Base-by-base conservation (phyloP, 2,797 vertebrate species). In the Clarias laeviceps region DNA sequence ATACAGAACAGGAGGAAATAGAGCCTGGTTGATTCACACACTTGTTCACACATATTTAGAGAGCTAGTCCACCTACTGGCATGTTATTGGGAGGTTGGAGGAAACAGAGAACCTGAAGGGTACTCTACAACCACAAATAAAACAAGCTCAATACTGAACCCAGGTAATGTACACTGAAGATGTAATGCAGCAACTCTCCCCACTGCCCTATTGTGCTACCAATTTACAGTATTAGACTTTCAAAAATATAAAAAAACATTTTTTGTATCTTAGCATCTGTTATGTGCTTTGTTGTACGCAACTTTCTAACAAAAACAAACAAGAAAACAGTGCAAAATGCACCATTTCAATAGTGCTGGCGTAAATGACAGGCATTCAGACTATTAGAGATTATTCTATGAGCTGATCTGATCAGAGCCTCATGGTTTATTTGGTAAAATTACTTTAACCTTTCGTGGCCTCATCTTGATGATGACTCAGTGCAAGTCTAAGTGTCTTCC, bases 351-450 rank as follows among this genome's bases (percentile, higher is more conserved):
- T 50, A 73, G 27, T 1, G 64, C 68, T 68, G 64, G 54, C 34
- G 27, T 69, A 69, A 69, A 82, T 82, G 18, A 69, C 37, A 61
- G 81, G 7, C 45, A 78, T 72, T 70, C 54, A n/a, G 15, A 69
- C 3, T 5, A 6, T 59, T 59, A n/a, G 24, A 78, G 65, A 50
- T 86, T 82, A 82, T 70, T 70, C 54, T 72, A 61, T 20, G 14
- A 79, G 80, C 74, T 77, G 66, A 78, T 11, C 76, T 54, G 40
- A 82, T 82, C 84, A 69, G 68, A 86, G 18, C 84, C 45, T 74
- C 64, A 24, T 80, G 45, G 84, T 84, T 87, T 90, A 88, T 90
- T 73, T 83, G 82, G 40, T 87, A 90, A 83, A 91, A 88, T 80
- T 83, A 83, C 82, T 79, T 24, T 0, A 18, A 83, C 64, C 40